A percentile compares a stretch with the other conserved stretches of the same genome.
Conservation (phyloP, 53 echinoderm and acorn worm genomes). For the Pentamera pediparva region DNA sequence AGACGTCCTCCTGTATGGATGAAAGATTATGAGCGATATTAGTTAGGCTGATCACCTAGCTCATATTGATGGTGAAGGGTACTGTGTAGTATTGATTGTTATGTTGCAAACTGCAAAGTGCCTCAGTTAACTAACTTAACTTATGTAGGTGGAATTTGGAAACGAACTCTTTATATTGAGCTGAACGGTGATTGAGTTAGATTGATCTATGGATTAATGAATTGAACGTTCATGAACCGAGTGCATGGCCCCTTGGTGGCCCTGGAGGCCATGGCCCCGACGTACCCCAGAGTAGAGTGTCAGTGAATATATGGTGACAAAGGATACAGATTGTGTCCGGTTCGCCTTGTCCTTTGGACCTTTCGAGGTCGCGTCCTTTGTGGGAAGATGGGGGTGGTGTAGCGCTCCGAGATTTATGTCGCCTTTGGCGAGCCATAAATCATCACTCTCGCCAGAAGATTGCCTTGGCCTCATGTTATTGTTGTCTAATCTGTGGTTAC, state of each 20-base stretch:
- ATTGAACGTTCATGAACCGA: constrained; percentile 3
- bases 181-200: background rate
- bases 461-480: no score
- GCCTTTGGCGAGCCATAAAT: background rate
- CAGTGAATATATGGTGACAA: background rate
- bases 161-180: no score
- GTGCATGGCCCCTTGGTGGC: background rate
- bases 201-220: background rate
- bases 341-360: no score
- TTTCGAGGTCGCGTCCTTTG: background rate
- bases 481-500: no score
- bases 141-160: no score
- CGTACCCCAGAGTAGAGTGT: background rate
- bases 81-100: background rate
- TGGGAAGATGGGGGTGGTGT: background rate
- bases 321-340: background rate
- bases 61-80: background rate
- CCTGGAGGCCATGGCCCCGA: background rate
- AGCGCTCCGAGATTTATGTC: background rate
- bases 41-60: background rate
- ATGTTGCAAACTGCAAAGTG: no score
- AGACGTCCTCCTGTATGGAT: background rate
- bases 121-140: no score
- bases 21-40: background rate
- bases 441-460: no score